These are phyloP conservation scores for Propsilocerus akamusi DNA, from an alignment of 1,140 invertebrate species.

Conservation along the genomic window DNA sequence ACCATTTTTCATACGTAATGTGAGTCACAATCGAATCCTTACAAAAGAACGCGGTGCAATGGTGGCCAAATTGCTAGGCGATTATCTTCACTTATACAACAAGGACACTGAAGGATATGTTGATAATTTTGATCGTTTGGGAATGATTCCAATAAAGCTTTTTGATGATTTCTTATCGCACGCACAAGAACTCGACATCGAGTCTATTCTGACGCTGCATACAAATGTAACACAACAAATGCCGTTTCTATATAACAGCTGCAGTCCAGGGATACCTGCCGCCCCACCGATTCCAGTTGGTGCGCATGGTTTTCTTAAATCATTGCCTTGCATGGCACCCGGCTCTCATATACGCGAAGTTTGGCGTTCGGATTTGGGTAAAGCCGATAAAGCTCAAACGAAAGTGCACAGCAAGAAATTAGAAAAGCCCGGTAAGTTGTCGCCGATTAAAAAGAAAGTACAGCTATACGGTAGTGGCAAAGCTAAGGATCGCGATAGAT, in stretches of 20 bases:
- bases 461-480: neutral
- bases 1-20: conserved; percentile 37
- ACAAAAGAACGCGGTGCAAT: conserved; percentile 71
- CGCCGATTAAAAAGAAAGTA: conserved; percentile 16
- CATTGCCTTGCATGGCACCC: conserved; percentile 19
- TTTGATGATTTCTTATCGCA: conserved; percentile 35
- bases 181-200: conserved; percentile 22
- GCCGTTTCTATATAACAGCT: conserved; percentile 22
- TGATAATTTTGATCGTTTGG: conserved; percentile 41
- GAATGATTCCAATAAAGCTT: conserved; percentile 33
- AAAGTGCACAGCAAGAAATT: neutral
- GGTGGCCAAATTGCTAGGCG: conserved; percentile 78
- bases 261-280: conserved; percentile 16
- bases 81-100: conserved; percentile 79
- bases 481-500: neutral
- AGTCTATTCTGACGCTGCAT: conserved; percentile 18
- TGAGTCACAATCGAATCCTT: conserved; percentile 27
- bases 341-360: conserved; percentile 6
- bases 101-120: conserved; percentile 60
- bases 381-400: neutral
- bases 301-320: conserved; percentile 19
- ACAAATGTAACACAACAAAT: conserved; percentile 22
- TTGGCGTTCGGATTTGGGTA: neutral
- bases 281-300: conserved; percentile 23
- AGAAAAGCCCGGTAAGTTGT: conserved; percentile 26